Evolutionary conservation across 2,888 invertebrate species (phyloP), one percentile per base, ranked within the genome.

Genomic region (Parascotia fuliginaria): DNA sequence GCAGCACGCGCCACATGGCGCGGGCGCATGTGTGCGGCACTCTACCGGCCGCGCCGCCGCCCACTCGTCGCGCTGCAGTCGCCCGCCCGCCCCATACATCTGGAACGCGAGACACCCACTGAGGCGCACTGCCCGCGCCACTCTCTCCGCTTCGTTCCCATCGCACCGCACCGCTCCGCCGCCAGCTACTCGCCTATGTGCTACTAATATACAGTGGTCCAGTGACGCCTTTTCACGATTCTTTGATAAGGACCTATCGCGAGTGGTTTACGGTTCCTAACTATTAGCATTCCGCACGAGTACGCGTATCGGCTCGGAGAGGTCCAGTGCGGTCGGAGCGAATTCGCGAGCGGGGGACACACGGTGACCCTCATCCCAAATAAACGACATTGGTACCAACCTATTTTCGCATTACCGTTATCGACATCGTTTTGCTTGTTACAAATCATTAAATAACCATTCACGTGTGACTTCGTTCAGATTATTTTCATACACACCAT

Each of bases 1-100:
- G 89, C 85, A 93, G 89, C 86, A 92, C 89, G 89, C 91, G 89
- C 92, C 91, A 91, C 92, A 91, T 90, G 84, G 81, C 87, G 87
- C 86, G 85, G 78, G 85, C 83, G 88, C 90, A 90, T 89, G 89
- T 87, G 90, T 86, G 83, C 86, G 85, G 81, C 78, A 79, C 75
- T 75, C 80, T 89, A 89, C 83, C 89, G 90, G 85, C 77, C 81
- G 77, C 81, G 73, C 81, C 79, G 76, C 72, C 80, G 79, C 79
- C 81, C 85, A 80, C 80, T 77, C 79, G 80, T 78, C 68, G 75
- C 73, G 73, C 80, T 80, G 76, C 73, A 63, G 73, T 81, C 78
- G 75, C 83, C 81, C 83, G 81, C 81, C 73, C 81, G 79, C 77
- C 75, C 81, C 85, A 73, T 79, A 79, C 89, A 91, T 90, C 91